These are phyloP conservation scores for Diadumene lineata DNA, from an alignment of 92 coral and sea anemone genomes.

Conservation along the genomic window DNA sequence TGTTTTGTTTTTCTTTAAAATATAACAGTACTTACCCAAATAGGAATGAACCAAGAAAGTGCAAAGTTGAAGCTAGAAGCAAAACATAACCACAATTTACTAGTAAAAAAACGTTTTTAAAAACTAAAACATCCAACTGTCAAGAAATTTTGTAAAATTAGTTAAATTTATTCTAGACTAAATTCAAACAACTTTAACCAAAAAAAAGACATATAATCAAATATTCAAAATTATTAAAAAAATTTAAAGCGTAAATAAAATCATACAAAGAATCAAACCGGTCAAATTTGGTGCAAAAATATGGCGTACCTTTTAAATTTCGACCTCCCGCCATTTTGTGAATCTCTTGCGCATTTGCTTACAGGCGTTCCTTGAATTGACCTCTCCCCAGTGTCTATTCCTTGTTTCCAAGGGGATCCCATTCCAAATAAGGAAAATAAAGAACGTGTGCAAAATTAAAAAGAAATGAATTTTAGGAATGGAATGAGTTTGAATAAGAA, in stretches of 20 bases:
- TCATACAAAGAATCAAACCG: not conserved
- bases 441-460: no score
- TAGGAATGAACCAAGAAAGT: slow-evolving; percentile 58
- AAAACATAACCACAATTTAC: not conserved
- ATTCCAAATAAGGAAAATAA: no score
- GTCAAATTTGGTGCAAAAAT: not conserved
- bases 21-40: slow-evolving; percentile 43
- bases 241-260: not conserved
- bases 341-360: not conserved
- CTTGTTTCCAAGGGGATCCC: no score
- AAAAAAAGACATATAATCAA: no score
- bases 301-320: not conserved
- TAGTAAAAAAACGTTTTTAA: no score
- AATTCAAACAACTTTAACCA: no score
- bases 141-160: no score
- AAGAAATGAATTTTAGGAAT: no score
- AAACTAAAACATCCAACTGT: no score
- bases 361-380: slow-evolving; percentile 34
- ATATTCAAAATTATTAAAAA: no score
- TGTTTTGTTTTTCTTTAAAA: not conserved
- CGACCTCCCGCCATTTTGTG: not conserved
- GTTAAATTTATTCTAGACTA: no score
- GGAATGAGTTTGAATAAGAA: no score
- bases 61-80: slow-evolving; percentile 25
- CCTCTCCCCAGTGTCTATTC: slow-evolving; percentile 11